Evolutionary conservation across 2,797 vertebrate genomes (phyloP), one percentile per base, ranked within the genome.

Genomic region (Enteromius trimaculatus): DNA sequence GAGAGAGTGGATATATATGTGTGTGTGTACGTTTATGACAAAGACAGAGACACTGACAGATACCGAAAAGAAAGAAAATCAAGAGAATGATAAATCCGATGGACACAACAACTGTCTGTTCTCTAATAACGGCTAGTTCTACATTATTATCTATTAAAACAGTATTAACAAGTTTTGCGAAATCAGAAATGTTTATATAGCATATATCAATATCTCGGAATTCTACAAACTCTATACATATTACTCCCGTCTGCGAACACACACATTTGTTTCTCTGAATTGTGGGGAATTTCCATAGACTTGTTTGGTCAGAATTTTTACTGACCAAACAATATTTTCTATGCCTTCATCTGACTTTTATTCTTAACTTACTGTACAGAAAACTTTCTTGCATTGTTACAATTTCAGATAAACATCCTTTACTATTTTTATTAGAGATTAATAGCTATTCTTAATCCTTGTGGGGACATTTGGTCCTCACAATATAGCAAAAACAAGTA

Each of bases 1-100:
- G 80, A 62, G 60, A 60, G 60, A 72, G 17, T 62, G n/a, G 19
- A 85, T 55, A 64, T 82, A 42, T 42, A 4, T 47, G 39, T 83
- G 47, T 42, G 7, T 62, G 21, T 49, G 79, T 26, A 79, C 26
- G 2, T 65, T 75, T 53, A 23, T 74, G 69, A 58, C 55, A 81
- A 19, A 21, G 51, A 31, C 31, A 62, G 49, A 70, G 65, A 53
- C 26, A 79, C 60, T 66, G 77, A 65, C 60, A 51, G 44, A 62
- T 19, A 64, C 14, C n/a, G 29, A 62, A 29, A 39, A 77, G 8
- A 55, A 42, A 77, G 3, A 19, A 26, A 77, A 64, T 31, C 23
- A 29, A 62, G 13, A 62, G 4, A 58, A 58, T 58, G 9, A 23
- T 23, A 58, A 58, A n/a, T 58, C 13, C 6, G 60, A 62, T 62